Evolutionary conservation across 2,888 invertebrate species (phyloP).

Genomic region (Phanerotoma sp.): DNA sequence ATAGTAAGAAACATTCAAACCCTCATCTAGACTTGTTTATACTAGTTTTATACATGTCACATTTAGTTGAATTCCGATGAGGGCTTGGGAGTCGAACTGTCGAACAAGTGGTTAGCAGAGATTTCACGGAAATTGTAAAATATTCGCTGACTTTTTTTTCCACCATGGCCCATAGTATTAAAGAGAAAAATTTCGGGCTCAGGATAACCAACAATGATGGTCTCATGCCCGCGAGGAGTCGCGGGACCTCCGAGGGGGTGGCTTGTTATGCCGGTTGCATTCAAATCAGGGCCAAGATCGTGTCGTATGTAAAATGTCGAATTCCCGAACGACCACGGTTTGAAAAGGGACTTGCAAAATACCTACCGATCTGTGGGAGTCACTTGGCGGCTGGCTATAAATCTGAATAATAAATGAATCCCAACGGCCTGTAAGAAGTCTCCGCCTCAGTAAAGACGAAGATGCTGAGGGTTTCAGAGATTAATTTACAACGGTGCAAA

Average conservation of each 20-base stretch:
- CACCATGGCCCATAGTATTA: neutral
- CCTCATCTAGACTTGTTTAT: neutral
- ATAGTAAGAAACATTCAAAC: neutral
- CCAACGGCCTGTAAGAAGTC: slow-evolving; percentile 57
- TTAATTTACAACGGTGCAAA: slow-evolving; percentile 52
- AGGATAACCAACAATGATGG: slow-evolving; percentile 4
- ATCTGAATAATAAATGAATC: slow-evolving; percentile 58
- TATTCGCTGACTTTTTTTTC: neutral
- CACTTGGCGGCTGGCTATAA: slow-evolving; percentile 55
- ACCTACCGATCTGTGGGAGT: slow-evolving; percentile 58
- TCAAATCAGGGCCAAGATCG: slow-evolving; percentile 49
- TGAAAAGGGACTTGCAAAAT: slow-evolving; percentile 41
- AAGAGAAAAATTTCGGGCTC: neutral
- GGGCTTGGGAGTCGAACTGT: neutral
- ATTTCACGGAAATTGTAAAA: slow-evolving; percentile 6
- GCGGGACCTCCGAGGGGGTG: slow-evolving; percentile 39
- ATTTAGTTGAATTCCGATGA: slow-evolving; percentile 1
- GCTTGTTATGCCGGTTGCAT: slow-evolving; percentile 52
- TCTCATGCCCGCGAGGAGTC: neutral
- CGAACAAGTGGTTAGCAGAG: slow-evolving; percentile 10
- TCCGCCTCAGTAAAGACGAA: slow-evolving; percentile 46
- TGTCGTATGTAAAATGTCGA: slow-evolving; percentile 58
- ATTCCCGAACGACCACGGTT: slow-evolving; percentile 37
- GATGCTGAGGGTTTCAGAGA: slow-evolving; percentile 47
- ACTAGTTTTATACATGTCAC: neutral